These are phyloP conservation scores for Reinhardtius hippoglossoides DNA, from an alignment of 2,113 vertebrate genomes.

Conservation along the genomic window DNA sequence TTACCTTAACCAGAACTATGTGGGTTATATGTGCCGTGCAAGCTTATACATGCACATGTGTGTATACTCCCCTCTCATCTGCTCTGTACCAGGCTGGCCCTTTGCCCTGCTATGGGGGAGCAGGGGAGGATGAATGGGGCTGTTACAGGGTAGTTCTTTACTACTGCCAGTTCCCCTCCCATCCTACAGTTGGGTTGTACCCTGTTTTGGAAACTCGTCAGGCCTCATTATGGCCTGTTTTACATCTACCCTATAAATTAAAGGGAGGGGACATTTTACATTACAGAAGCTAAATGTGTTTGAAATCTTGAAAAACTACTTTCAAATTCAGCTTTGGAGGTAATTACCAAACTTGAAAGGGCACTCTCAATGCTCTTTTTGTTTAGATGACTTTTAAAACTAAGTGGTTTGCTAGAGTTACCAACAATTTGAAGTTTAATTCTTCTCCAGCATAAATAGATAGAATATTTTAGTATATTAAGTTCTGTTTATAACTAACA, in stretches of 20 bases:
- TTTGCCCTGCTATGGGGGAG: constrained; percentile 36
- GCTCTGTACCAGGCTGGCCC: constrained; percentile 59
- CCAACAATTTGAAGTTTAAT: too few relatives aligned
- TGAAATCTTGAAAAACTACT: neutral
- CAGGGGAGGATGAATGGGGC: constrained; percentile 32
- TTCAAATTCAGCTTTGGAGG: neutral
- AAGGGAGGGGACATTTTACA: too few relatives aligned
- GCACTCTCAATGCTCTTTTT: neutral
- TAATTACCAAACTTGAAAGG: neutral
- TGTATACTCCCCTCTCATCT: constrained; percentile 37
- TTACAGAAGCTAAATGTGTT: too few relatives aligned
- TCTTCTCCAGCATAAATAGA: too few relatives aligned
- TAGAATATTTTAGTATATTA: too few relatives aligned
- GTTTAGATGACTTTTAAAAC: neutral
- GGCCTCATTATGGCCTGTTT: neutral
- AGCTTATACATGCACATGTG: constrained; percentile 5
- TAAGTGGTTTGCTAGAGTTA: neutral
- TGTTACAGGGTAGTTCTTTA: constrained; percentile 49
- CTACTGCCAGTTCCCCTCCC: constrained; percentile 42
- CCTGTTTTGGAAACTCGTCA: constrained; percentile 33
- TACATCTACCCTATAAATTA: neutral
- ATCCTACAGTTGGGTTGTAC: constrained; percentile 42
- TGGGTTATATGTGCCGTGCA: constrained; percentile 8
- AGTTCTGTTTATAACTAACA: too few relatives aligned
- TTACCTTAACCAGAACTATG: neutral